Percentiles rank a stretch among this genome's conserved stretches.
phyloP scores from a whole-genome alignment of 1,140 invertebrate genomes.

The Procambarus clarkii region DNA sequence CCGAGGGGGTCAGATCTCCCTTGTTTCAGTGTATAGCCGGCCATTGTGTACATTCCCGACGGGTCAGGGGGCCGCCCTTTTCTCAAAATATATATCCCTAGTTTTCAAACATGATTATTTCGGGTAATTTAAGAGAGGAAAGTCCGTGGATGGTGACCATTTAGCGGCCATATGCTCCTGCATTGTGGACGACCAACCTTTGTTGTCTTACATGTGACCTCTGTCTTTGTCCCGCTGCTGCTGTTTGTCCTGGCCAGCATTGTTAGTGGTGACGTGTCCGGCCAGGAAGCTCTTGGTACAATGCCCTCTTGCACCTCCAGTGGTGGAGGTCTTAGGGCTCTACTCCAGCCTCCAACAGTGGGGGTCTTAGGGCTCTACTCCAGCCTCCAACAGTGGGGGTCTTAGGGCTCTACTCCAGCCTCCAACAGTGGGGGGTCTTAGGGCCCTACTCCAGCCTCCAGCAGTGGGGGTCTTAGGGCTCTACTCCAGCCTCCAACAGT shows the following conservation, averaged over 20 bases:
- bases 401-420: too few relatives aligned
- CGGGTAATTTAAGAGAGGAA: conserved; percentile 19
- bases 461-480: too few relatives aligned
- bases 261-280: not conserved
- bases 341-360: too few relatives aligned
- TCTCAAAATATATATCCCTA: conserved; percentile 4
- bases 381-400: too few relatives aligned
- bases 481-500: too few relatives aligned
- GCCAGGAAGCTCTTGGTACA: too few relatives aligned
- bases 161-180: not conserved
- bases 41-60: not conserved
- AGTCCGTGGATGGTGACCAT: not conserved
- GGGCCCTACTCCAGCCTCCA: too few relatives aligned
- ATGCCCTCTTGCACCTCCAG: not conserved
- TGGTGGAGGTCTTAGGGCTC: too few relatives aligned
- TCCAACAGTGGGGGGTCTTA: too few relatives aligned
- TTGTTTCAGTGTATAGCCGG: not conserved
- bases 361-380: too few relatives aligned
- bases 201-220: conserved; percentile 28
- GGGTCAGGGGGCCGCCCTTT: not conserved
- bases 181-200: not conserved
- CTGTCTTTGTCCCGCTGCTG: not conserved
- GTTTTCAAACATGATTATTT: conserved; percentile 38
- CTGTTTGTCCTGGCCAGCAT: not conserved
- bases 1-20: not conserved